A percentile compares a stretch with the other conserved stretches of the same genome.
Conservation (phyloP, 2,888 invertebrate species). For the Pterobdella sp. region DNA sequence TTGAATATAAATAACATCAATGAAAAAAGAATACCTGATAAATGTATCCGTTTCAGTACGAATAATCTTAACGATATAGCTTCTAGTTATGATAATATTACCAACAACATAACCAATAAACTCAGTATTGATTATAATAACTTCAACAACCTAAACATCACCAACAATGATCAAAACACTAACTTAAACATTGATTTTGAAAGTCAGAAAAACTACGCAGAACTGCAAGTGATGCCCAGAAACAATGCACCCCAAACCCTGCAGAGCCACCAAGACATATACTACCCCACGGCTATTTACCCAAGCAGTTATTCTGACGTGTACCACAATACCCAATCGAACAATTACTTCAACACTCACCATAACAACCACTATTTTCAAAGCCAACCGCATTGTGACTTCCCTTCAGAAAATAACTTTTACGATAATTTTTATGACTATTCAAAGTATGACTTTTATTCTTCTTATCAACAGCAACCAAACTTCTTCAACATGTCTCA, state of each 20-base stretch:
- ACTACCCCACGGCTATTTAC: slow-evolving; percentile 15
- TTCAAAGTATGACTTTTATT: slow-evolving; percentile 21
- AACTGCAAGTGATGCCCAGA: not conserved
- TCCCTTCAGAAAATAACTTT: not conserved
- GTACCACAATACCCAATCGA: slow-evolving; percentile 59
- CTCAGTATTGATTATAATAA: not conserved
- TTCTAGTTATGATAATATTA: not conserved
- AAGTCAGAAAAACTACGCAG: not conserved
- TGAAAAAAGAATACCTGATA: not conserved
- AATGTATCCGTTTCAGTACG: not conserved
- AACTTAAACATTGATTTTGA: not conserved
- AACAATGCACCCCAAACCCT: not conserved
- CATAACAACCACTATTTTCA: slow-evolving; percentile 15
- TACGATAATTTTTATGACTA: slow-evolving; percentile 12
- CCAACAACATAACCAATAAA: not conserved
- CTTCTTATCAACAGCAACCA: not conserved
- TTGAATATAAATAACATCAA: not conserved
- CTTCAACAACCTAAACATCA: not conserved
- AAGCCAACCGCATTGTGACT: slow-evolving; percentile 21
- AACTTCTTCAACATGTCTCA: not conserved
- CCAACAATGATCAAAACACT: not conserved
- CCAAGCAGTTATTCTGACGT: slow-evolving; percentile 22
- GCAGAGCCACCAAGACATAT: not conserved
- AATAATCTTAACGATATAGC: not conserved
- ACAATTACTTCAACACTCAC: slow-evolving; percentile 31